A percentile compares a stretch with the other conserved stretches of the same genome.
Evolutionary conservation across 2,888 invertebrate genomes (phyloP).

Genomic region (Heliconius ismenius): DNA sequence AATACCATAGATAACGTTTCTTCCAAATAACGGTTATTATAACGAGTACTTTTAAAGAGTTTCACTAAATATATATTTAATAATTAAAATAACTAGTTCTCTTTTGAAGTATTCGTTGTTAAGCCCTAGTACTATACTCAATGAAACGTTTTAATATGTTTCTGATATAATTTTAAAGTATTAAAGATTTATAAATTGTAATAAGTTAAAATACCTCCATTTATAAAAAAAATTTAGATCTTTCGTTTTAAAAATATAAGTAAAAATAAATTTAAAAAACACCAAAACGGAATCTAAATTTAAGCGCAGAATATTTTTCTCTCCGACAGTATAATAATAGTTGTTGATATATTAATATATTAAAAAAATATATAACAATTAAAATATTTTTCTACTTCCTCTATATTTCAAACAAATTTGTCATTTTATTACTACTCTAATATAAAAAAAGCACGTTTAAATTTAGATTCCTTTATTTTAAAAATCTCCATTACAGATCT

Average conservation of each 20-base stretch:
- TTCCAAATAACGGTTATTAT: slow-evolving; percentile 18
- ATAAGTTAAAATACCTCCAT: slow-evolving; percentile 29
- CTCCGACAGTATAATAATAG: slow-evolving; percentile 27
- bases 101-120: slow-evolving; percentile 4
- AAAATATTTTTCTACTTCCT: slow-evolving; percentile 40
- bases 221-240: slow-evolving; percentile 3
- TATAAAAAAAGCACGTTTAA: slow-evolving; percentile 29
- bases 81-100: neutral
- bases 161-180: slow-evolving; percentile 23
- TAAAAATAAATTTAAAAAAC: slow-evolving; percentile 21
- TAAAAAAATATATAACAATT: slow-evolving; percentile 26
- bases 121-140: slow-evolving; percentile 8
- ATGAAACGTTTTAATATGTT: slow-evolving; percentile 10
- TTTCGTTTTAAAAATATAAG: slow-evolving; percentile 7
- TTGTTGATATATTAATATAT: slow-evolving; percentile 19
- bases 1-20: slow-evolving; percentile 43
- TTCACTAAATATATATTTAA: neutral
- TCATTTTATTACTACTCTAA: slow-evolving; percentile 23
- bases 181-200: slow-evolving; percentile 24
- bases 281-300: slow-evolving; percentile 38
- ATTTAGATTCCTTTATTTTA: slow-evolving; percentile 34
- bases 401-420: slow-evolving; percentile 32
- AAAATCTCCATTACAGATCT: slow-evolving; percentile 35
- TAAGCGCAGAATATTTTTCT: slow-evolving; percentile 32
- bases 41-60: neutral